Percentiles rank a stretch among this genome's conserved stretches.
These are phyloP conservation scores for Drosophila arizonae DNA, from an alignment of 1,140 invertebrate species.

Conservation along the genomic window DNA sequence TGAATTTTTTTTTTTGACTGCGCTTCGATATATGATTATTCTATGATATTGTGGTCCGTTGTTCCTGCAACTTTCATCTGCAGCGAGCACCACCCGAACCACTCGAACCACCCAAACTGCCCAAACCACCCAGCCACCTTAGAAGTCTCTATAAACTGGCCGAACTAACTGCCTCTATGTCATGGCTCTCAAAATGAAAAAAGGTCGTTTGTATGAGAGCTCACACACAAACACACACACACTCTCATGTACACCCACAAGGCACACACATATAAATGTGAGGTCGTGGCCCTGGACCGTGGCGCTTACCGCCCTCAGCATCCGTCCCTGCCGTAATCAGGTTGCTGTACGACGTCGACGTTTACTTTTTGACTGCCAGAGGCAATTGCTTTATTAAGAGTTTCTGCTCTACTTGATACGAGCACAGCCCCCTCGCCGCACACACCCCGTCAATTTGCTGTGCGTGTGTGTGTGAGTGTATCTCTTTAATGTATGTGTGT, in stretches of 20 bases:
- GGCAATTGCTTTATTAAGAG: constrained; percentile 83
- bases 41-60: constrained; percentile 61
- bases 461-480: constrained; percentile 20
- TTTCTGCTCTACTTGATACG: constrained; percentile 82
- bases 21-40: constrained; percentile 68
- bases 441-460: constrained; percentile 49
- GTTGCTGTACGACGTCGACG: constrained; percentile 77
- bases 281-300: constrained; percentile 61
- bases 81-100: constrained; percentile 18
- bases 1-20: constrained; percentile 57
- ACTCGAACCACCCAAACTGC: no score
- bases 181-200: constrained; percentile 37
- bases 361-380: constrained; percentile 83
- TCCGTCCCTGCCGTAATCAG: constrained; percentile 56
- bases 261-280: constrained; percentile 9
- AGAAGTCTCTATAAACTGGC: constrained; percentile 14
- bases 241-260: constrained; percentile 7
- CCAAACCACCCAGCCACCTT: constrained; percentile 10
- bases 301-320: neutral
- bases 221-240: constrained; percentile 6
- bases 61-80: constrained; percentile 44
- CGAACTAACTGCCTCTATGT: constrained; percentile 31
- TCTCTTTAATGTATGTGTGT: constrained; percentile 23
- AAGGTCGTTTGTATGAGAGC: constrained; percentile 26
- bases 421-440: constrained; percentile 30